Evolutionary conservation across 2,888 invertebrate genomes (phyloP).

Genomic region (Formica aserva): DNA sequence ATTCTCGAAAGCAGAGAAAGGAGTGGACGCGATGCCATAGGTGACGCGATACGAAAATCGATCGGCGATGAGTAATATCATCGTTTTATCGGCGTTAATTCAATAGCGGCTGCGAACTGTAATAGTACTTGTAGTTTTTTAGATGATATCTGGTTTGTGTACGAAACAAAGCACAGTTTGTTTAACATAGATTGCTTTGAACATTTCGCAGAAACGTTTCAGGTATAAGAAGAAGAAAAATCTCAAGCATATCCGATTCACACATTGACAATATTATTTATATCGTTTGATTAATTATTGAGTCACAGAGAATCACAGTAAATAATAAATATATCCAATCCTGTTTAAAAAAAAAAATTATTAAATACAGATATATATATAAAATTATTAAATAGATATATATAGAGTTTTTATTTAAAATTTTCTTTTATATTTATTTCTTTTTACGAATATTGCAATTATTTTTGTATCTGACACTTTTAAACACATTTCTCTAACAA

Average conservation of each 20-base stretch:
- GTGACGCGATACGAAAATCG: conserved; percentile 8
- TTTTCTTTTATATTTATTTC: not conserved
- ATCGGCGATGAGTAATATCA: conserved; percentile 25
- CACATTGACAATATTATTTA: not conserved
- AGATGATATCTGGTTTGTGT: not conserved
- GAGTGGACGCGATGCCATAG: not conserved
- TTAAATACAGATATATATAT: not conserved
- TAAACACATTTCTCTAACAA: not conserved
- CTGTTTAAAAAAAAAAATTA: not conserved
- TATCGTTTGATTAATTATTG: not conserved
- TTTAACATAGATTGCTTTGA: not conserved
- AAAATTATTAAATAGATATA: too few species aligned
- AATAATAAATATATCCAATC: not conserved
- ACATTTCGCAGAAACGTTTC: not conserved
- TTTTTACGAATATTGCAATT: not conserved
- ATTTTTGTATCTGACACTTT: not conserved
- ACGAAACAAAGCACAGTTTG: not conserved
- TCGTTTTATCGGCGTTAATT: conserved; percentile 13
- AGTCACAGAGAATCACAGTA: not conserved
- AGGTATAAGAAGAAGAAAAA: not conserved
- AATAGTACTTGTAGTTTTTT: not conserved
- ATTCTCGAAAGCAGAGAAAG: not conserved
- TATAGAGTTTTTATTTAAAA: not conserved
- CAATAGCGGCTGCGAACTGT: not conserved
- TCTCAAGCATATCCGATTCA: not conserved